phyloP scores from a whole-genome alignment of 2,888 invertebrate species.

The Protodeltote pygarga region DNA sequence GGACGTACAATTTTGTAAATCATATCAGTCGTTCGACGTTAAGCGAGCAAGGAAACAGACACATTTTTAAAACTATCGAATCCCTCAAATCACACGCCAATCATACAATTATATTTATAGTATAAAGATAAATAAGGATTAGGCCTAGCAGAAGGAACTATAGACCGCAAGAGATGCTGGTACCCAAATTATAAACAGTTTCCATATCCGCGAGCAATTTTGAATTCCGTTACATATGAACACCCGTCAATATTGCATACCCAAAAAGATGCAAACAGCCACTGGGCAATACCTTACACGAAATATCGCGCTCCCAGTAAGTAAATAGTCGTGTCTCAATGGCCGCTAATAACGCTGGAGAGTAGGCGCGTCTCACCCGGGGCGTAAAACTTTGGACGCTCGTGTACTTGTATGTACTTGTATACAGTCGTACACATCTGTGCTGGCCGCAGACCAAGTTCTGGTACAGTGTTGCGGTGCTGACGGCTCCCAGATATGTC shows the following conservation, averaged over 20 bases:
- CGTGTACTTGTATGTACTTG: slow-evolving; percentile 51
- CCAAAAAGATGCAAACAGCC: slow-evolving; percentile 56
- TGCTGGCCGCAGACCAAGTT: slow-evolving; percentile 83
- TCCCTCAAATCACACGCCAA: too few relatives aligned
- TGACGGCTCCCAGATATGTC: slow-evolving; percentile 84
- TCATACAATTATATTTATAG: too few relatives aligned
- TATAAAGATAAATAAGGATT: too few relatives aligned
- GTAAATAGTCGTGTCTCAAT: slow-evolving; percentile 84
- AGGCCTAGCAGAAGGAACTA: too few relatives aligned
- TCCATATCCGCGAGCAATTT: neutral
- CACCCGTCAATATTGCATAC: slow-evolving; percentile 26
- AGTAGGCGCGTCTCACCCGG: slow-evolving; percentile 72
- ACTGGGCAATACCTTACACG: slow-evolving; percentile 62
- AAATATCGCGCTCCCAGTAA: slow-evolving; percentile 64
- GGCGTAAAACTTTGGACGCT: slow-evolving; percentile 76
- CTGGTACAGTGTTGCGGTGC: slow-evolving; percentile 76
- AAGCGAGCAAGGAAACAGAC: too few relatives aligned
- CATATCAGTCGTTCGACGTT: too few relatives aligned
- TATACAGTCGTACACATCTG: slow-evolving; percentile 69
- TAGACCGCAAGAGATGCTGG: neutral
- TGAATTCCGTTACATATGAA: slow-evolving; percentile 5
- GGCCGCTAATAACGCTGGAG: slow-evolving; percentile 76
- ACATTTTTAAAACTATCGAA: too few relatives aligned
- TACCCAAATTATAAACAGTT: slow-evolving; percentile 5
- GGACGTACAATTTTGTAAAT: too few relatives aligned